Evolutionary conservation across 2,797 vertebrate genomes (phyloP).

Genomic region (Acanthornis magna): DNA sequence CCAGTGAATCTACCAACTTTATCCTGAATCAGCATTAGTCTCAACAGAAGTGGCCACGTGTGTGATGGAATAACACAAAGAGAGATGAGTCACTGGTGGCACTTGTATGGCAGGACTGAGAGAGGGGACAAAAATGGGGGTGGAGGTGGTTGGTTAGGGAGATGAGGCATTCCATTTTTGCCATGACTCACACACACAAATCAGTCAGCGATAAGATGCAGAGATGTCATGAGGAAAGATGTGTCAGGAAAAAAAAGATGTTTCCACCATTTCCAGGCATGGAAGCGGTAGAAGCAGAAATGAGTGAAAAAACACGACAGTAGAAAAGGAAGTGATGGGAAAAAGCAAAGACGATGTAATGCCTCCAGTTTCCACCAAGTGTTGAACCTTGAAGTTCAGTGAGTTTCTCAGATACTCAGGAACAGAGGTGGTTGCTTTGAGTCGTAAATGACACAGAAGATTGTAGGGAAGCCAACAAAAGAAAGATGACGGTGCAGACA

Average conservation of each 20-base stretch:
- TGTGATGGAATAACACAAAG: background rate
- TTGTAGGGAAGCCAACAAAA: background rate
- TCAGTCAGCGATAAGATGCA: background rate
- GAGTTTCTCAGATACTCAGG: background rate
- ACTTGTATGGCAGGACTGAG: background rate
- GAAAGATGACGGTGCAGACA: background rate
- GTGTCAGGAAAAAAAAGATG: background rate
- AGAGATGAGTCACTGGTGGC: background rate
- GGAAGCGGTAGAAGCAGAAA: background rate
- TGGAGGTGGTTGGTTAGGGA: background rate
- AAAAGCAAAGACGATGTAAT: background rate
- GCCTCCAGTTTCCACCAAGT: background rate
- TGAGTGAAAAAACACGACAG: background rate
- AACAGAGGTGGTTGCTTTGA: background rate
- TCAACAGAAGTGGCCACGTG: background rate
- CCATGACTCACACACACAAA: background rate
- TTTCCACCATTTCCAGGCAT: background rate
- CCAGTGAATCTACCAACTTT: background rate
- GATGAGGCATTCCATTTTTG: background rate
- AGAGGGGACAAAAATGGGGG: background rate
- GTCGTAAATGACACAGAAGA: conserved; percentile 4
- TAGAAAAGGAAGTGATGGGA: background rate
- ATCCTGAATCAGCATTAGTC: background rate
- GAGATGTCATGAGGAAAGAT: background rate
- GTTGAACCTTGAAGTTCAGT: background rate